Conservation (phyloP, 2,113 vertebrate genomes). For the Aegotheles bennettii region DNA sequence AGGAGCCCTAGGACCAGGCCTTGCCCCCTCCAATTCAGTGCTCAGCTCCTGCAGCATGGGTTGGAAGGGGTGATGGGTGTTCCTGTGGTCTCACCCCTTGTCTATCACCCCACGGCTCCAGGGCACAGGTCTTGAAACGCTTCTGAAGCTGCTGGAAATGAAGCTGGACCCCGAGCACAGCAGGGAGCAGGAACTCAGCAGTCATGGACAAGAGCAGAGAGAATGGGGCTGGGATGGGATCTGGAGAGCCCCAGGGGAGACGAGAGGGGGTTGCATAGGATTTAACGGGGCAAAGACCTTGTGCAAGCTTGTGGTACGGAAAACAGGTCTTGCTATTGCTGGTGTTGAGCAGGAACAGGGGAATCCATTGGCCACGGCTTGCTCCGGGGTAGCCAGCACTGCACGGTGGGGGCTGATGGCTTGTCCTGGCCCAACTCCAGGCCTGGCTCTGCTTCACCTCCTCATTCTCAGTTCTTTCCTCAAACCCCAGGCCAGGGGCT, state of each 20-base stretch:
- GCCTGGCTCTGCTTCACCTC: background rate
- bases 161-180: background rate
- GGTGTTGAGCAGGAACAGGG: background rate
- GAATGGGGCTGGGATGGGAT: background rate
- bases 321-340: constrained; percentile 34
- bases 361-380: background rate
- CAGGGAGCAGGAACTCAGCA: background rate
- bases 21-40: background rate
- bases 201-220: background rate
- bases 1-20: background rate
- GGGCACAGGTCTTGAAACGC: background rate
- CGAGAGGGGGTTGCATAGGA: constrained; percentile 43
- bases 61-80: background rate
- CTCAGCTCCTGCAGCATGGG: background rate
- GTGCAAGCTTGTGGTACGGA: background rate
- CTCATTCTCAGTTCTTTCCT: background rate
- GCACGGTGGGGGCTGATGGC: background rate
- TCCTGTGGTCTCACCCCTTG: background rate
- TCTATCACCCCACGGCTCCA: background rate
- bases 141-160: background rate
- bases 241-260: background rate
- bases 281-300: constrained; percentile 19
- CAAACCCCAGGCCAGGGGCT: background rate
- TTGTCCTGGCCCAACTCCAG: background rate
- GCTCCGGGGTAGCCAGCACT: background rate